Conservation (phyloP, 2,888 invertebrate species). For the Thymelicus sylvestris region DNA sequence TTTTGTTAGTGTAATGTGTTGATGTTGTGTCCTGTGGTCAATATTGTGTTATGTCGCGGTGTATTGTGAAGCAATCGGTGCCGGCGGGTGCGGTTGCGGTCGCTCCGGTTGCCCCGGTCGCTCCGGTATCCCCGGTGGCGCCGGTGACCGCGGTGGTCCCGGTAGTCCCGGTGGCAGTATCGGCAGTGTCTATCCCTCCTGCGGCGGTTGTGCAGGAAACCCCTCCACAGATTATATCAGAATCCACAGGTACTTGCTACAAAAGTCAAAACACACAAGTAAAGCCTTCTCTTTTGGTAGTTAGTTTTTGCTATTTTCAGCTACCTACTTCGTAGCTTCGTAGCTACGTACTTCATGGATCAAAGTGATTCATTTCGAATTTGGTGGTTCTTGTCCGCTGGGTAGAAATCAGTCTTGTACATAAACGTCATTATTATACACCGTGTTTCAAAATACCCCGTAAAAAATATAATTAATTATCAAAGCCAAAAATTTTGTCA, state of each 20-base stretch:
- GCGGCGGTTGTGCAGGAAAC: conserved; percentile 48
- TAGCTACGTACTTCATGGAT: too few relatives aligned
- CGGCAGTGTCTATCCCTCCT: conserved; percentile 46
- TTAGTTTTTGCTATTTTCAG: neutral
- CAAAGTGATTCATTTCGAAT: too few relatives aligned
- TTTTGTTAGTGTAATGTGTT: conserved; percentile 45
- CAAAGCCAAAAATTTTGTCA: too few relatives aligned
- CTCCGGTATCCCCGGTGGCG: too few relatives aligned
- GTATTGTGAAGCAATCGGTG: conserved; percentile 79
- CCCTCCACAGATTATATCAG: conserved; percentile 36
- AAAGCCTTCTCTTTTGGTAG: neutral
- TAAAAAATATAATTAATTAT: too few relatives aligned
- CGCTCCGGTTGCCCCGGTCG: conserved; percentile 51
- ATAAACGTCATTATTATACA: too few relatives aligned
- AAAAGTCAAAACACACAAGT: neutral
- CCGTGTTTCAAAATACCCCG: too few relatives aligned
- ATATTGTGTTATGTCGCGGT: conserved; percentile 71
- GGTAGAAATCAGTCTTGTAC: too few relatives aligned
- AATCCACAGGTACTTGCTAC: conserved; percentile 17
- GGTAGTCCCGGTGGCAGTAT: conserved; percentile 51
- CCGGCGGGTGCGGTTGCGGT: conserved; percentile 42
- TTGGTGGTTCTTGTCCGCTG: too few relatives aligned
- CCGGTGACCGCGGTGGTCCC: too few relatives aligned
- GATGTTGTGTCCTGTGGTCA: conserved; percentile 36
- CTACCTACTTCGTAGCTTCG: too few relatives aligned